Conservation (phyloP, 2,888 invertebrate genomes). For the Metallyticus violacea region DNA sequence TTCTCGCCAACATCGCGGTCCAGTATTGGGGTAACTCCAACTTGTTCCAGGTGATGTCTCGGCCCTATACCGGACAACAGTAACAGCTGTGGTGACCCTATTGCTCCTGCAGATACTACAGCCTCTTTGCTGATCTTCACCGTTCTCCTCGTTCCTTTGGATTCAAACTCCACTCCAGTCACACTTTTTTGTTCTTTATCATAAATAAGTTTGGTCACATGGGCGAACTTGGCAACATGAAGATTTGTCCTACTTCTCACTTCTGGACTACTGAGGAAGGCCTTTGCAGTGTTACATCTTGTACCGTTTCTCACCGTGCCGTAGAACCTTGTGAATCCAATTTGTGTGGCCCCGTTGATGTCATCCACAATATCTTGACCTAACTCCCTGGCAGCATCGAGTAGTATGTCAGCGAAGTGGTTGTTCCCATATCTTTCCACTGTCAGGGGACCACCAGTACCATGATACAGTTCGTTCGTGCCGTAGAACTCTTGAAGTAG, state of each 20-base stretch:
- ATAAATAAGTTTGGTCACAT: conserved; percentile 64
- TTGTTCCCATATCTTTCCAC: conserved; percentile 46
- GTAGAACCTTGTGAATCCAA: conserved; percentile 49
- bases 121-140: conserved; percentile 47
- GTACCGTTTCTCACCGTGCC: conserved; percentile 53
- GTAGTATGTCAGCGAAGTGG: conserved; percentile 49
- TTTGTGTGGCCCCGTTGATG: conserved; percentile 46
- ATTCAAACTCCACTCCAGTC: conserved; percentile 64
- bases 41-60: conserved; percentile 42
- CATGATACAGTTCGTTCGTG: conserved; percentile 46
- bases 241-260: conserved; percentile 56
- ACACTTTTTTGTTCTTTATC: conserved; percentile 60
- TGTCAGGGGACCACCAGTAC: conserved; percentile 50
- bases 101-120: conserved; percentile 54
- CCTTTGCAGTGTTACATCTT: conserved; percentile 57
- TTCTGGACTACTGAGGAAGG: conserved; percentile 60
- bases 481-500: conserved; percentile 50
- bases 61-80: conserved; percentile 59
- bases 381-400: conserved; percentile 49
- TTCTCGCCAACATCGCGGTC: conserved; percentile 43
- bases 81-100: conserved; percentile 59
- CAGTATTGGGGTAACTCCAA: conserved; percentile 41
- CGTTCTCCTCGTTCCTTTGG: conserved; percentile 48
- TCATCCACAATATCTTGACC: conserved; percentile 46
- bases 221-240: conserved; percentile 59